These are phyloP conservation scores for Tenodera sinensis DNA, from an alignment of 2,888 invertebrate species.

Conservation along the genomic window DNA sequence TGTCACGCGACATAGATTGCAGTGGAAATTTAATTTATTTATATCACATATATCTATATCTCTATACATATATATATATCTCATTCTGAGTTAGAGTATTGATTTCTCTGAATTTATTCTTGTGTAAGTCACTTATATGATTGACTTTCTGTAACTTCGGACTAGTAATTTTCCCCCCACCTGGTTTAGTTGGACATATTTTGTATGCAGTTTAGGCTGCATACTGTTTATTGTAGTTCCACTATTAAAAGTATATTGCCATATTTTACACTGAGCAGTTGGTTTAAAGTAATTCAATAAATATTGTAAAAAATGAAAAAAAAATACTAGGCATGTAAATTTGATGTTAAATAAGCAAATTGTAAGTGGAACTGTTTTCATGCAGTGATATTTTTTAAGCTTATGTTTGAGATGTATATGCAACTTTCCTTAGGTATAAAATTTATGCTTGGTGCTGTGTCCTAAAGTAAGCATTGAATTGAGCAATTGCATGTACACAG, in stretches of 20 bases:
- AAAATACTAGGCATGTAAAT: conserved; percentile 18
- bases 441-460: conserved; percentile 22
- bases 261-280: conserved; percentile 19
- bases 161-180: not conserved
- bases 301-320: not conserved
- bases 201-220: conserved; percentile 8
- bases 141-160: not conserved
- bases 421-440: conserved; percentile 22
- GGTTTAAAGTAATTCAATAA: not conserved
- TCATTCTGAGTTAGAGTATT: conserved; percentile 5
- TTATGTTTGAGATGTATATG: conserved; percentile 23
- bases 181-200: not conserved
- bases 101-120: not conserved
- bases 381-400: conserved; percentile 22
- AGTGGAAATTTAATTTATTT: conserved; percentile 25
- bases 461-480: not conserved
- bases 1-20: conserved; percentile 13
- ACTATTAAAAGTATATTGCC: conserved; percentile 10
- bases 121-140: conserved; percentile 13
- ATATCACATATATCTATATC: not conserved
- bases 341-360: conserved; percentile 18
- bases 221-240: conserved; percentile 14
- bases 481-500: not conserved
- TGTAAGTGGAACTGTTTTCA: conserved; percentile 12
- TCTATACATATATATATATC: not conserved